Conservation (phyloP, 2,113 vertebrate genomes). For the western clawed frog (Xenopus tropicalis) region DNA sequence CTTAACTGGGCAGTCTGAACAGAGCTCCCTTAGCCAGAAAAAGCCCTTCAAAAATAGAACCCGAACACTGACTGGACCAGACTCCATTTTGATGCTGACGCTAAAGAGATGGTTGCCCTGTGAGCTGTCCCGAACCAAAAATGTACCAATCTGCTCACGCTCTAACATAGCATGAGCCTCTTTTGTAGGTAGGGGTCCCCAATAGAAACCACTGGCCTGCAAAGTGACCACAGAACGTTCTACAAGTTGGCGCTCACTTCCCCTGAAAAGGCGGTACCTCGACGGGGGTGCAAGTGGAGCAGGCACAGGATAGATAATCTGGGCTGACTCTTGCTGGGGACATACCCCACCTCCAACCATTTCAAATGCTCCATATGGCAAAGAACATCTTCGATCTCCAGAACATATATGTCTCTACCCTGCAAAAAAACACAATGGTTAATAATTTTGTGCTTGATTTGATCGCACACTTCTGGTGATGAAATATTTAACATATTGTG, state of each 20-base stretch:
- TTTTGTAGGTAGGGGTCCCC: constrained; percentile 59
- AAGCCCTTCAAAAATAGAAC: constrained; percentile 58
- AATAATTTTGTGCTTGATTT: too few relatives aligned
- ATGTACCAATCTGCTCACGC: constrained; percentile 56
- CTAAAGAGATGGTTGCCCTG: constrained; percentile 61
- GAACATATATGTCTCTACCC: constrained; percentile 47
- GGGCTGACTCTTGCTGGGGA: constrained; percentile 50
- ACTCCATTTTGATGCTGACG: constrained; percentile 50
- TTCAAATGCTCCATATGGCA: constrained; percentile 59
- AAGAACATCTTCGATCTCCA: constrained; percentile 49
- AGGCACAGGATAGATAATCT: constrained; percentile 16
- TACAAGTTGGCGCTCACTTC: constrained; percentile 57
- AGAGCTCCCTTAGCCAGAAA: constrained; percentile 59
- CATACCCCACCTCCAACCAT: constrained; percentile 61
- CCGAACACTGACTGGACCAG: constrained; percentile 53
- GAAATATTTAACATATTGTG: too few relatives aligned
- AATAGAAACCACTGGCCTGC: constrained; percentile 63
- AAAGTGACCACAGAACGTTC: constrained; percentile 59
- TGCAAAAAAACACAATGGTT: not conserved
- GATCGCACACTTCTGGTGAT: too few relatives aligned
- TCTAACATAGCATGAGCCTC: constrained; percentile 60
- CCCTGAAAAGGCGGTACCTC: constrained; percentile 58
- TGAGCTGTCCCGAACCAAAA: constrained; percentile 63
- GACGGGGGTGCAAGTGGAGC: constrained; percentile 27
- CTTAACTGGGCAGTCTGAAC: constrained; percentile 49